phyloP scores from a whole-genome alignment of 1,140 invertebrate species.

The Ditylenchus dipsaci region DNA sequence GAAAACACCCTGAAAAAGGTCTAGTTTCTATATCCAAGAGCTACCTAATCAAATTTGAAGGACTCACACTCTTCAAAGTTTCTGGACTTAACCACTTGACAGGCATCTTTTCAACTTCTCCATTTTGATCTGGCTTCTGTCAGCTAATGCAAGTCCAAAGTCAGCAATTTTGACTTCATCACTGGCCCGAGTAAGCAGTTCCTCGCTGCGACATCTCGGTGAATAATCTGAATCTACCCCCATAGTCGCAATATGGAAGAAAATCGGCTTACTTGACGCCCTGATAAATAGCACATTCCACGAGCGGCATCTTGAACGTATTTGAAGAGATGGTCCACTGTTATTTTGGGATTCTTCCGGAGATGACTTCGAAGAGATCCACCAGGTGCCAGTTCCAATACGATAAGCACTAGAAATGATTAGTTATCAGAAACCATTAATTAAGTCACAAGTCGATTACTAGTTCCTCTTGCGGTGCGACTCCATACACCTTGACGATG shows the following conservation, averaged over 20 bases:
- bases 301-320: slow-evolving; percentile 84
- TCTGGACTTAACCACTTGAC: slow-evolving; percentile 35
- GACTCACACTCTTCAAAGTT: neutral
- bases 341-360: slow-evolving; percentile 13
- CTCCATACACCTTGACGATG: slow-evolving; percentile 90
- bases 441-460: neutral
- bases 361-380: slow-evolving; percentile 32
- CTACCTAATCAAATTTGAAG: too few species aligned
- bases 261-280: slow-evolving; percentile 72
- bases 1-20: too few species aligned
- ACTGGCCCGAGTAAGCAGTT: too few species aligned
- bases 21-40: too few species aligned
- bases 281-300: slow-evolving; percentile 89
- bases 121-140: slow-evolving; percentile 18
- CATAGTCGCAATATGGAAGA: too few species aligned
- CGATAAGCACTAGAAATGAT: slow-evolving; percentile 76
- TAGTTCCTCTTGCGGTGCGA: slow-evolving; percentile 92
- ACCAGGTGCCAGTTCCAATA: slow-evolving; percentile 92
- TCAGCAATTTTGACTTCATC: too few species aligned
- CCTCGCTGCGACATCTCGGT: too few species aligned
- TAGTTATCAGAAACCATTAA: neutral
- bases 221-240: neutral
- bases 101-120: slow-evolving; percentile 34
- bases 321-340: slow-evolving; percentile 16
- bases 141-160: slow-evolving; percentile 8